These are phyloP conservation scores for Gortyna flavago DNA, from an alignment of 2,888 invertebrate species.

Conservation along the genomic window DNA sequence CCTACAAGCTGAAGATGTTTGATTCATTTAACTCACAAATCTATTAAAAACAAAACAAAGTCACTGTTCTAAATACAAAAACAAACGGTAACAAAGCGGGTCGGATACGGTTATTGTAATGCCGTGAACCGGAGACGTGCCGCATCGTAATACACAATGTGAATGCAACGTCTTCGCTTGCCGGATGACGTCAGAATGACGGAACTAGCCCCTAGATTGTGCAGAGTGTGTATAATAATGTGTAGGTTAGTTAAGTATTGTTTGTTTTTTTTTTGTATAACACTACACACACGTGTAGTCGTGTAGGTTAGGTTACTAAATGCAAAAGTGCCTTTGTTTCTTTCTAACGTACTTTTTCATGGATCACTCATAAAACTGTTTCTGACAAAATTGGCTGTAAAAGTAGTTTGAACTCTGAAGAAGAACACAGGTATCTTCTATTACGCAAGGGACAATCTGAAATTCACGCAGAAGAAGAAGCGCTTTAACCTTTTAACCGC, in stretches of 20 bases:
- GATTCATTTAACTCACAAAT: neutral
- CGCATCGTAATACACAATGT: conserved; percentile 64
- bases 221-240: conserved; percentile 37
- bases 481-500: too few species aligned
- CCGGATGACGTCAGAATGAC: conserved; percentile 59
- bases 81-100: conserved; percentile 24
- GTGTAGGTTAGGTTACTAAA: neutral
- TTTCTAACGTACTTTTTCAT: neutral
- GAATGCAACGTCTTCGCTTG: conserved; percentile 66
- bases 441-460: too few species aligned
- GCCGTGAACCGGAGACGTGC: conserved; percentile 53
- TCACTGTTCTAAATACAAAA: conserved; percentile 25
- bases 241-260: neutral
- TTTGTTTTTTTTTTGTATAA: neutral
- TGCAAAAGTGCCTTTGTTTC: neutral
- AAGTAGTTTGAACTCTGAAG: neutral
- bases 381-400: neutral
- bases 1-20: neutral
- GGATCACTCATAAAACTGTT: neutral
- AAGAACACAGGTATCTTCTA: neutral
- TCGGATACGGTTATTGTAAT: conserved; percentile 60
- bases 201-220: conserved; percentile 35
- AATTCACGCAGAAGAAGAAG: too few species aligned
- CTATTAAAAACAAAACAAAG: conserved; percentile 15
- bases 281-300: neutral